Percentiles rank a stretch among this genome's conserved stretches.
Conservation (phyloP, 2,113 vertebrate species). For the Empidonax traillii region DNA sequence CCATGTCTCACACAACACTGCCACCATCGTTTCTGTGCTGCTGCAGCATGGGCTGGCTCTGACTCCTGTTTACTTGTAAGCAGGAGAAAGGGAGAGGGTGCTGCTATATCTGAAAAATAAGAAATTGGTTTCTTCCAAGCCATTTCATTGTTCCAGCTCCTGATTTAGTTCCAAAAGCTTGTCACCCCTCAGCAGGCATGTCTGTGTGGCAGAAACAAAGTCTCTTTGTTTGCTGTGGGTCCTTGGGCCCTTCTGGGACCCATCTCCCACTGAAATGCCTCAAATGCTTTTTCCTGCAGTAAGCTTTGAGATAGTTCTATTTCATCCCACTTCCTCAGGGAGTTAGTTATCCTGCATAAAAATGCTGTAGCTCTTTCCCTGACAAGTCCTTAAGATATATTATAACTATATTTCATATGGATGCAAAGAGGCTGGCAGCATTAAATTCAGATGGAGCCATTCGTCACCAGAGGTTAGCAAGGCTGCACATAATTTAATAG, state of each 20-base stretch:
- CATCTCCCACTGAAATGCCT: not conserved
- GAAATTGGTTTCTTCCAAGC: not conserved
- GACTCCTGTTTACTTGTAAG: not conserved
- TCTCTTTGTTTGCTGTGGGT: not conserved
- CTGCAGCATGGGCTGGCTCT: not conserved
- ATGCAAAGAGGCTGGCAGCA: slow-evolving; percentile 23
- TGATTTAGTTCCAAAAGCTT: not conserved
- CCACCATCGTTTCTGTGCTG: not conserved
- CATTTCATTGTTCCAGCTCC: not conserved
- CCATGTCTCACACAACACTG: not conserved
- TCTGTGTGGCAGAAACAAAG: not conserved
- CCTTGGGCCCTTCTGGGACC: not conserved
- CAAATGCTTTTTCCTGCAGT: not conserved
- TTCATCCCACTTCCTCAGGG: not conserved
- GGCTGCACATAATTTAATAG: slow-evolving; percentile 1
- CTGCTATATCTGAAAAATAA: not conserved
- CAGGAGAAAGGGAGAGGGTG: not conserved
- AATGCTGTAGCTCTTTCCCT: not conserved
- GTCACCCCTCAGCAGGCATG: not conserved
- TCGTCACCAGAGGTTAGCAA: not conserved
- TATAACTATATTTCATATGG: slow-evolving; percentile 18
- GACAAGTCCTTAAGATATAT: slow-evolving; percentile 14
- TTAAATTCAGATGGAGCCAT: slow-evolving; percentile 23
- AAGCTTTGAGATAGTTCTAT: not conserved
- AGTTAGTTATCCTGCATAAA: not conserved